These are phyloP conservation scores for Neosilurus mollespiculum DNA, from an alignment of 2,797 vertebrate species.

Conservation along the genomic window DNA sequence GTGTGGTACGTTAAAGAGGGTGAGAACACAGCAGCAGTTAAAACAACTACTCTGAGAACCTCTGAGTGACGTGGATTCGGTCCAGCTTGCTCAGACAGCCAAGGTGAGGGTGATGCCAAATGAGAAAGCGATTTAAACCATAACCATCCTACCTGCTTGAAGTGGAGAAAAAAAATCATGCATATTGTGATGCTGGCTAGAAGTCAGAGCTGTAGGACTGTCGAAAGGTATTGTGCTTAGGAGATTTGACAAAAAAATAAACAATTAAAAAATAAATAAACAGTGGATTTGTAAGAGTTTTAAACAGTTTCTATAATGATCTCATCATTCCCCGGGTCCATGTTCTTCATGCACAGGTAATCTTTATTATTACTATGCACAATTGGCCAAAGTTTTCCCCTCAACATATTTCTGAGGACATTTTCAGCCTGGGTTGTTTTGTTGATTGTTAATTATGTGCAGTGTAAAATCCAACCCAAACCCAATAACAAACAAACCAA, in stretches of 20 bases:
- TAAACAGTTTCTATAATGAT: not conserved
- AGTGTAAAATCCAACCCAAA: not conserved
- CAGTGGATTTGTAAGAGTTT: not conserved
- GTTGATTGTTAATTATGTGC: not conserved
- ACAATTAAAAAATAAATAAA: not conserved
- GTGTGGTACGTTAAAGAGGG: not conserved
- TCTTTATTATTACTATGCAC: not conserved
- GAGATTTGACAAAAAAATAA: not conserved
- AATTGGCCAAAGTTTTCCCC: not conserved
- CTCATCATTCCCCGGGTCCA: not conserved
- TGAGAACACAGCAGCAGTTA: not conserved
- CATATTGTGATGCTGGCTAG: not conserved
- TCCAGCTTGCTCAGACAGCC: constrained; percentile 5
- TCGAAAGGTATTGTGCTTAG: not conserved
- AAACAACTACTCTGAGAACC: not conserved
- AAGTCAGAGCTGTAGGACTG: not conserved
- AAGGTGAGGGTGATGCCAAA: not conserved
- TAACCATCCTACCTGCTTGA: not conserved
- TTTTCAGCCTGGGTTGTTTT: not conserved
- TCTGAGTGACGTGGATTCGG: not conserved
- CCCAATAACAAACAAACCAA: not conserved
- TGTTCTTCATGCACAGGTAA: not conserved
- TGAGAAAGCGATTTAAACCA: not conserved
- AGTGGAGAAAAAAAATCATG: not conserved
- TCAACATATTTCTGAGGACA: not conserved